phyloP scores from a whole-genome alignment of 1,140 invertebrate genomes.

The Vanessa atalanta region DNA sequence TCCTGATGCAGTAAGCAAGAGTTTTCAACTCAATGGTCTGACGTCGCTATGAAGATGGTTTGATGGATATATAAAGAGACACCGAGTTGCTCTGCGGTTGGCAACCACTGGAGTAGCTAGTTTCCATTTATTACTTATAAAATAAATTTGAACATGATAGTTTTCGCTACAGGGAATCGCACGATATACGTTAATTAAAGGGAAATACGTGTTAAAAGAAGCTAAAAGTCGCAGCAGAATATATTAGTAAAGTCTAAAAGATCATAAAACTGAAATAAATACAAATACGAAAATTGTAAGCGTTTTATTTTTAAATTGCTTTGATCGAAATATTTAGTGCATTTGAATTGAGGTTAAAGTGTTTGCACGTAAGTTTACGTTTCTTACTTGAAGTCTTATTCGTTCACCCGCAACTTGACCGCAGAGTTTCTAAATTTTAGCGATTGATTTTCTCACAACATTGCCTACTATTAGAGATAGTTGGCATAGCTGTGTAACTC shows the following conservation, averaged over 20 bases:
- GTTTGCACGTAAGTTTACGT: constrained; percentile 25
- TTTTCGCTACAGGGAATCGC: neutral
- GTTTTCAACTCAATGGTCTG: constrained; percentile 56
- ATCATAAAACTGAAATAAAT: too few relatives aligned
- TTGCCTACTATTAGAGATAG: constrained; percentile 55
- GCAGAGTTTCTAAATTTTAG: constrained; percentile 45
- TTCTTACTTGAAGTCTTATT: constrained; percentile 38
- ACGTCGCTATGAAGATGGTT: constrained; percentile 35
- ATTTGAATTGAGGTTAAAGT: constrained; percentile 19
- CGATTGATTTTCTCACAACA: constrained; percentile 63
- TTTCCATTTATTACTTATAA: constrained; percentile 27
- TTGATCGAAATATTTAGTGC: neutral
- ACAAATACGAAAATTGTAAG: too few relatives aligned
- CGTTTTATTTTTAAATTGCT: too few relatives aligned
- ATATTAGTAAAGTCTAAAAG: too few relatives aligned
- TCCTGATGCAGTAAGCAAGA: constrained; percentile 49
- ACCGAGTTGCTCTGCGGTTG: constrained; percentile 54
- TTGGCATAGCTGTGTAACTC: constrained; percentile 57
- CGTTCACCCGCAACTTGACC: constrained; percentile 41
- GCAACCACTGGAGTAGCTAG: constrained; percentile 32
- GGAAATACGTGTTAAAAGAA: too few relatives aligned
- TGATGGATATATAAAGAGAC: constrained; percentile 54
- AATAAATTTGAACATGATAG: constrained; percentile 25
- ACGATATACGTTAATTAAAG: too few relatives aligned
- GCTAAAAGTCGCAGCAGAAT: too few relatives aligned